Percentiles rank a stretch among this genome's conserved stretches.
Evolutionary conservation across 2,113 vertebrate genomes (phyloP).

Genomic region (Neopipo cinnamomea): DNA sequence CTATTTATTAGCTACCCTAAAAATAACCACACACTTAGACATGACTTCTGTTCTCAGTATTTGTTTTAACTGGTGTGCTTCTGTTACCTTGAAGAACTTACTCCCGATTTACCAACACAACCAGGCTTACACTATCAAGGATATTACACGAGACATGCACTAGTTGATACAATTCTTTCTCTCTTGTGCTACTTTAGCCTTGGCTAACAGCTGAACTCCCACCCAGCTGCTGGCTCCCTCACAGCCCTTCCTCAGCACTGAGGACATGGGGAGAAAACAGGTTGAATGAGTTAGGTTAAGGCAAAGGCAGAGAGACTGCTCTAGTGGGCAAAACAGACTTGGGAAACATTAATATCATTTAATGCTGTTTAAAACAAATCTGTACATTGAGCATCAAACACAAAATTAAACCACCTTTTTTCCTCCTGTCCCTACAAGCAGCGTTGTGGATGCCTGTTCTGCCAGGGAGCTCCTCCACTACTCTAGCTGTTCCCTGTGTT

Average conservation of each 20-base stretch:
- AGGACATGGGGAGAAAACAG: rapidly evolving
- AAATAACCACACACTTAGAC: not conserved
- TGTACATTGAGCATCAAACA: not conserved
- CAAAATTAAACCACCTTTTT: not conserved
- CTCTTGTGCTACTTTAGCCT: not conserved
- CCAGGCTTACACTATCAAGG: not conserved
- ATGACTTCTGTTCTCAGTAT: not conserved
- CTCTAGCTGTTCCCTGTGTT: not conserved
- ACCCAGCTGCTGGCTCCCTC: rapidly evolving
- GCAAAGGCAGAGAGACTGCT: not conserved
- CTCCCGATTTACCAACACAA: not conserved
- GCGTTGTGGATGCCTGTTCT: not conserved
- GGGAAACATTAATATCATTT: not conserved
- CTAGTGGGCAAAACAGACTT: not conserved
- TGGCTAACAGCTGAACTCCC: not conserved
- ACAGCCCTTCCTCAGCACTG: not conserved
- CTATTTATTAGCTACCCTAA: not conserved
- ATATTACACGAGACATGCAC: not conserved
- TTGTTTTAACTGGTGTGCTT: not conserved
- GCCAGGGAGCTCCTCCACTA: not conserved
- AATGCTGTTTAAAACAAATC: not conserved
- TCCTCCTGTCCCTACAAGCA: not conserved
- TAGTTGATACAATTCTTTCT: not conserved
- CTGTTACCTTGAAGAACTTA: not conserved
- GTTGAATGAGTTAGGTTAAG: not conserved